Conservation (phyloP, 2,797 vertebrate species). For the Aythya fuligula region DNA sequence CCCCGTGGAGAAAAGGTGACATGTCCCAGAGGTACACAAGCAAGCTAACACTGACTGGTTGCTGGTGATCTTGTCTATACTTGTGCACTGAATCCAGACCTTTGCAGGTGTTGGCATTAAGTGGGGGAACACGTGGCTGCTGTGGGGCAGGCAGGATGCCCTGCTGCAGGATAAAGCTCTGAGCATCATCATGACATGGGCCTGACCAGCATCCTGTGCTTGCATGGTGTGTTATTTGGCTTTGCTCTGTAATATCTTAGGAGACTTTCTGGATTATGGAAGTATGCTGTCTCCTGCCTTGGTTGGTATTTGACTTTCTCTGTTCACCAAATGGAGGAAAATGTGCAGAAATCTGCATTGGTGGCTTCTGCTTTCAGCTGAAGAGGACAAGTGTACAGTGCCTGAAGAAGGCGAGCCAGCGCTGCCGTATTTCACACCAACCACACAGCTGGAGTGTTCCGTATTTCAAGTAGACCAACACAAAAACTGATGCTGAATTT, state of each 20-base stretch:
- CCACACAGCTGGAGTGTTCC: not conserved
- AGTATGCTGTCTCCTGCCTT: not conserved
- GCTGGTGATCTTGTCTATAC: not conserved
- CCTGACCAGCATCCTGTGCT: not conserved
- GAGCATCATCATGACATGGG: rapidly evolving
- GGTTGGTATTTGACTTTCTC: not conserved
- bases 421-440: not conserved
- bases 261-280: not conserved
- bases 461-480: not conserved
- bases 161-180: not conserved
- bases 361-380: not conserved
- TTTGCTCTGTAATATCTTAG: not conserved
- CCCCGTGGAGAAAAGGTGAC: not conserved
- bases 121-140: rapidly evolving
- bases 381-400: not conserved
- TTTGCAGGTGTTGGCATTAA: not conserved
- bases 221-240: not conserved
- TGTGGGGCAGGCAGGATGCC: not conserved
- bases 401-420: not conserved
- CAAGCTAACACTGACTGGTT: not conserved
- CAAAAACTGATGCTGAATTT: not conserved
- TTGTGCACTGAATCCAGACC: rapidly evolving
- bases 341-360: not conserved
- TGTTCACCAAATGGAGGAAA: not conserved
- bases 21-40: too few relatives aligned